A percentile compares a stretch with the other conserved stretches of the same genome.
Evolutionary conservation across 2,113 vertebrate genomes (phyloP).

Genomic region (Brachyistius frenatus): DNA sequence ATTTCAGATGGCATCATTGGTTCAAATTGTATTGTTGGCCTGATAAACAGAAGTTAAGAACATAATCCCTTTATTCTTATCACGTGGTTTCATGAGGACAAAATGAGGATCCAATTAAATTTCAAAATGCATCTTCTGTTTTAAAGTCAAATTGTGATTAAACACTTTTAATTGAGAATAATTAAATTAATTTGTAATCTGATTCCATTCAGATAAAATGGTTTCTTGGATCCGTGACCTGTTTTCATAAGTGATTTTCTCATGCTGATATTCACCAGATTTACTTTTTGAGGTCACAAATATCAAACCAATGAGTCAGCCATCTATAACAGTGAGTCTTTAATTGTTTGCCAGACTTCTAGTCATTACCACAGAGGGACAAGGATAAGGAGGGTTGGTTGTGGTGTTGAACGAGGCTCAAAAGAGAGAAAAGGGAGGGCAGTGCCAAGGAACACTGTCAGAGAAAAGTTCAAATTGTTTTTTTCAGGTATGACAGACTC

Average conservation of each 20-base stretch:
- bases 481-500: slow-evolving; percentile 60
- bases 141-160: no score
- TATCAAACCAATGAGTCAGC: slow-evolving; percentile 21
- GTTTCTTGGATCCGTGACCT: not conserved
- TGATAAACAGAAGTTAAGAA: not conserved
- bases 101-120: slow-evolving; percentile 3
- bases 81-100: slow-evolving; percentile 1
- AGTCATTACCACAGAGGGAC: slow-evolving; percentile 7
- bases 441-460: slow-evolving; percentile 58
- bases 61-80: not conserved
- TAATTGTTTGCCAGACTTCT: slow-evolving; percentile 19
- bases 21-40: not conserved
- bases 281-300: slow-evolving; percentile 17
- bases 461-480: slow-evolving; percentile 63
- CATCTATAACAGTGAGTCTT: not conserved
- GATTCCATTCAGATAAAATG: not conserved
- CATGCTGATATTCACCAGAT: slow-evolving; percentile 11
- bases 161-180: not conserved
- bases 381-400: slow-evolving; percentile 17
- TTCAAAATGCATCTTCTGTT: not conserved
- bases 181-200: not conserved
- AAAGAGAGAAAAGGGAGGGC: slow-evolving; percentile 58
- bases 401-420: slow-evolving; percentile 17
- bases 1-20: not conserved
- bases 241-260: not conserved